A percentile compares a stretch with the other conserved stretches of the same genome.
phyloP scores from a whole-genome alignment of 2,797 vertebrate species.

The Pipistrellus pygmaeus region DNA sequence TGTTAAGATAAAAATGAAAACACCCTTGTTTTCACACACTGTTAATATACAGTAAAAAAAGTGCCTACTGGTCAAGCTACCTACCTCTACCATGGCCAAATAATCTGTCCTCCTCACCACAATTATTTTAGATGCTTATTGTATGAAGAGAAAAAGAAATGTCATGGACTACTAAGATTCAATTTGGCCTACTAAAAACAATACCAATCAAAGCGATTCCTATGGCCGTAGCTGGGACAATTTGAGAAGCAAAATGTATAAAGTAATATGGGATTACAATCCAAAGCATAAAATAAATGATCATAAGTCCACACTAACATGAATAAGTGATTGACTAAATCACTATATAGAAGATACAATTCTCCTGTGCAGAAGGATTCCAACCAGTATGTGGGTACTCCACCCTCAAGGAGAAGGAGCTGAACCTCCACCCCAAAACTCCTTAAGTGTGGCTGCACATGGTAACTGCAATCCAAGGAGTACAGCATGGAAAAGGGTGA shows the following conservation, averaged over 20 bases:
- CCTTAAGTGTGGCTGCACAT: neutral
- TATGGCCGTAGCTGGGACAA: neutral
- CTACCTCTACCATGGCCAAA: neutral
- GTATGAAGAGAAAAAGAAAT: neutral
- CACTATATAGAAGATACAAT: neutral
- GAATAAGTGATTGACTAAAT: neutral
- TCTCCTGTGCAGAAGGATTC: neutral
- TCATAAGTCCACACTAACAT: neutral
- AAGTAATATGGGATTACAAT: neutral
- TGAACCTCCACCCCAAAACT: too few species aligned
- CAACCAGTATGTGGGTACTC: neutral
- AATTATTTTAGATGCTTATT: neutral
- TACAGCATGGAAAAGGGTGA: neutral
- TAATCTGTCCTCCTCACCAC: neutral
- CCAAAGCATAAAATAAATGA: neutral
- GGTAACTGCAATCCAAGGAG: neutral
- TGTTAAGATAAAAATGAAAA: constrained; percentile 44
- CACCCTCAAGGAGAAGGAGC: neutral
- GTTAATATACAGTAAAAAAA: too few species aligned
- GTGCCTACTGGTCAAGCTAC: neutral
- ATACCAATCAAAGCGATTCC: neutral
- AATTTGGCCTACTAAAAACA: neutral
- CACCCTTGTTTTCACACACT: neutral
- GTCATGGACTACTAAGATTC: neutral
- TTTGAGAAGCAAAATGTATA: neutral